phyloP scores from a whole-genome alignment of 2,113 vertebrate genomes.

The Blennius ocellaris region DNA sequence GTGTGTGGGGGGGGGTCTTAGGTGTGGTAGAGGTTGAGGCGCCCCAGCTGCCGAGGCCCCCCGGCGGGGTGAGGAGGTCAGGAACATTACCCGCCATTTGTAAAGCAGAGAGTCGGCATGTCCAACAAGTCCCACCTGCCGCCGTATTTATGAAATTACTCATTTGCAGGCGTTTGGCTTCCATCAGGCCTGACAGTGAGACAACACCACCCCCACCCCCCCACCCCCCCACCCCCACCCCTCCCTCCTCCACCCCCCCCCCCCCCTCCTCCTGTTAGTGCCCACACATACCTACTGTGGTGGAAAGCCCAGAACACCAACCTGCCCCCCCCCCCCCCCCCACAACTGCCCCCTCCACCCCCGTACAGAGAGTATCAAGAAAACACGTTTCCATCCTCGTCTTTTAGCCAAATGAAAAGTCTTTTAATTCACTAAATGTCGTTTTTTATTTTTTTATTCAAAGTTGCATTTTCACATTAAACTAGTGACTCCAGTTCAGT shows the following conservation, averaged over 20 bases:
- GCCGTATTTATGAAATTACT: slow-evolving; percentile 77
- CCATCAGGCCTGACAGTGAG: slow-evolving; percentile 70
- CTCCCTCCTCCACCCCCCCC: too few relatives aligned
- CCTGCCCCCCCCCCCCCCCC: background rate
- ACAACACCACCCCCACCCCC: too few relatives aligned
- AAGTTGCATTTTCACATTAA: too few relatives aligned
- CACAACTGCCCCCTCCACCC: background rate
- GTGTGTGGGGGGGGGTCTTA: too few relatives aligned
- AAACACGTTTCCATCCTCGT: slow-evolving; percentile 4
- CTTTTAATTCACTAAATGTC: too few relatives aligned
- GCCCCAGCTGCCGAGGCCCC: slow-evolving; percentile 75
- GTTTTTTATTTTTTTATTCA: too few relatives aligned
- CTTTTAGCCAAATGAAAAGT: too few relatives aligned
- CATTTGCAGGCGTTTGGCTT: slow-evolving; percentile 69
- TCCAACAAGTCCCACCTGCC: slow-evolving; percentile 81
- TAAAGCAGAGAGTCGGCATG: slow-evolving; percentile 77
- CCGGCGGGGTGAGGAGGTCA: slow-evolving; percentile 74
- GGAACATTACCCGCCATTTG: slow-evolving; percentile 81
- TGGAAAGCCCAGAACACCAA: slow-evolving; percentile 37
- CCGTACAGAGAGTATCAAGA: slow-evolving; percentile 37
- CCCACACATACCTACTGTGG: slow-evolving; percentile 40
- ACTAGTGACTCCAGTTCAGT: too few relatives aligned
- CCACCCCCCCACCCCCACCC: too few relatives aligned
- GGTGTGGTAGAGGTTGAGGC: slow-evolving; percentile 58
- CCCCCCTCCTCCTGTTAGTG: slow-evolving; percentile 36